Percentiles rank a stretch among this genome's conserved stretches.
Conservation (phyloP, 1,140 invertebrate species). For the Apocrypta bakeri region DNA sequence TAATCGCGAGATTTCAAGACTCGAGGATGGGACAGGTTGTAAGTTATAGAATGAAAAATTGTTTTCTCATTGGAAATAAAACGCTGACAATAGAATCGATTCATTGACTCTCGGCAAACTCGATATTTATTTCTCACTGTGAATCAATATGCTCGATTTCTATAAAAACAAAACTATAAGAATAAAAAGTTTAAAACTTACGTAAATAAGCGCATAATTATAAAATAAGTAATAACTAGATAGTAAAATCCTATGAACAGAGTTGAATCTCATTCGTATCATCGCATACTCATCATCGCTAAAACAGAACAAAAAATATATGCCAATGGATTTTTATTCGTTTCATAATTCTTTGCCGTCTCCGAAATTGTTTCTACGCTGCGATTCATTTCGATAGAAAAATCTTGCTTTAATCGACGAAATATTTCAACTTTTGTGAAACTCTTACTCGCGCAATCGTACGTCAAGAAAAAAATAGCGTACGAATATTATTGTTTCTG, state of each 20-base stretch:
- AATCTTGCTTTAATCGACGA: not conserved
- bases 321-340: slow-evolving; percentile 17
- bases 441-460: too few relatives aligned
- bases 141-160: slow-evolving; percentile 24
- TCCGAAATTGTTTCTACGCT: slow-evolving; percentile 4
- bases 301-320: not conserved
- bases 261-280: not conserved
- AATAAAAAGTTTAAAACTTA: not conserved
- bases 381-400: slow-evolving; percentile 13
- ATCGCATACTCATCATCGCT: slow-evolving; percentile 20
- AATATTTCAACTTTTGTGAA: not conserved
- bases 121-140: slow-evolving; percentile 27
- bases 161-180: slow-evolving; percentile 38
- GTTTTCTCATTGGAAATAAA: slow-evolving; percentile 24
- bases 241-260: slow-evolving; percentile 6
- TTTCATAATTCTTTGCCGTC: not conserved
- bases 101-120: slow-evolving; percentile 36
- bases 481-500: not conserved
- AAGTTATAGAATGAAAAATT: too few relatives aligned
- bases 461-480: not conserved
- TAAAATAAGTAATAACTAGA: slow-evolving; percentile 13
- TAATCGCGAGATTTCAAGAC: too few relatives aligned
- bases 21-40: too few relatives aligned
- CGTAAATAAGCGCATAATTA: slow-evolving; percentile 24
- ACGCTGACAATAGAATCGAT: slow-evolving; percentile 42